Base-by-base conservation (phyloP, 2,888 invertebrate genomes). In the Ophraella communa region DNA sequence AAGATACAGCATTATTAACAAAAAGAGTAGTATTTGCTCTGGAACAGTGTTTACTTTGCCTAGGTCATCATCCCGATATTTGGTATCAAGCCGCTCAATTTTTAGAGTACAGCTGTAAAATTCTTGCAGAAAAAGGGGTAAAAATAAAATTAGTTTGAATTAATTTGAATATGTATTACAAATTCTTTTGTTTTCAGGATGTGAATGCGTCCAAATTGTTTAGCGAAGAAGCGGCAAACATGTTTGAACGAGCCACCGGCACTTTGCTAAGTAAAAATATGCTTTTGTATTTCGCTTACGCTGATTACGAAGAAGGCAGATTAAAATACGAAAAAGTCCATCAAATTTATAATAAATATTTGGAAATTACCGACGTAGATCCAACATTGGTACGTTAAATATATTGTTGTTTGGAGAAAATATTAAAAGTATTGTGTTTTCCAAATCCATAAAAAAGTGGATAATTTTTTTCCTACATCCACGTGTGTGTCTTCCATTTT, bases 1-100 rank as follows among this genome's bases (percentile, higher is more conserved):
- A 99, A 80, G 99, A 99, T 81, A 95, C 96, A 0, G 92, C 96
- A 0, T 83, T 96, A 8, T 92, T 98, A 8, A 96, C 97, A 0
- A 89, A 95, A 57, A 85, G 98, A 69, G 98, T 99, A 0, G 96
- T 98, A 90, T 99, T 98, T 85, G 98, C 98, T 0, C 96, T 98
- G 69, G 99, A 99, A 79, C 98, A 99, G 82, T 96, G 98, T 74
- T 84, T 99, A 52, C 84, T 99, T 47, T 98, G 98, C 77, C 85
- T 99, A 33, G 96, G 97, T 0, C 98, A 98, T 83, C 97, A 98
- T 81, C 96, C 98, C 0, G 98, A 99, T 71, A 94, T 99, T 64
- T 99, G 99, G 99, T 95, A 96, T 81, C 98, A 99, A 83, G 98
- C 98, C 0, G 97, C 98, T 0, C 93, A 96, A 79, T 99, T 96